Evolutionary conservation across 2,797 vertebrate genomes (phyloP).

Genomic region (Vespertilio murinus): DNA sequence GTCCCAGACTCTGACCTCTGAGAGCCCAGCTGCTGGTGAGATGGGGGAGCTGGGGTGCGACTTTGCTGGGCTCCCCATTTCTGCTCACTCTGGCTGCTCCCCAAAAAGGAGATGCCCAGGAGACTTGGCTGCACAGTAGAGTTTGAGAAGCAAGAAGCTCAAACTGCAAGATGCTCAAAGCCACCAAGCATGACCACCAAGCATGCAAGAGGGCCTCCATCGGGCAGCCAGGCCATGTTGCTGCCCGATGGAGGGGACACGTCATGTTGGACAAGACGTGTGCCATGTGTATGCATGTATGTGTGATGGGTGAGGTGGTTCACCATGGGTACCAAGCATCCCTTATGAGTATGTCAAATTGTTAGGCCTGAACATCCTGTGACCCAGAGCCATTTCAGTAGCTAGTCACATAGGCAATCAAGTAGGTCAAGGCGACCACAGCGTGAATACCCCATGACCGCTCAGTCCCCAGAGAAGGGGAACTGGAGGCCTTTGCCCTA

Average conservation of each 20-base stretch:
- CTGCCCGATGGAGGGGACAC: no score
- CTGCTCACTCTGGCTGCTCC: not conserved
- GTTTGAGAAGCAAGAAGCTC: not conserved
- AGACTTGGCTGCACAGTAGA: rapidly evolving
- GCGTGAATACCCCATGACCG: not conserved
- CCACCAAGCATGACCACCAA: not conserved
- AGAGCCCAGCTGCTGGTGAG: not conserved
- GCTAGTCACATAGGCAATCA: not conserved
- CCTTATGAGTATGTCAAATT: not conserved
- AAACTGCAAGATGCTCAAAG: not conserved
- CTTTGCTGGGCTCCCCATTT: rapidly evolving
- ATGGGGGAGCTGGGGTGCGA: not conserved
- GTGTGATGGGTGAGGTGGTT: not conserved
- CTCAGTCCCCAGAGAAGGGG: not conserved
- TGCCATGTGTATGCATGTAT: not conserved
- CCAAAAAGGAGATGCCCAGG: not conserved
- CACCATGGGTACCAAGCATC: not conserved
- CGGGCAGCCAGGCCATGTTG: not conserved
- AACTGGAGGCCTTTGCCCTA: not conserved
- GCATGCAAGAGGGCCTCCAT: rapidly evolving
- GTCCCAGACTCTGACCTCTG: not conserved
- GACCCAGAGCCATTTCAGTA: not conserved
- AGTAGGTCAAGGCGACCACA: not conserved
- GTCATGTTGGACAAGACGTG: rapidly evolving
- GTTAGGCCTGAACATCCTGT: not conserved